A percentile compares a stretch with the other conserved stretches of the same genome.
Conservation (phyloP, 2,113 vertebrate genomes). For the Oreotragus oreotragus region DNA sequence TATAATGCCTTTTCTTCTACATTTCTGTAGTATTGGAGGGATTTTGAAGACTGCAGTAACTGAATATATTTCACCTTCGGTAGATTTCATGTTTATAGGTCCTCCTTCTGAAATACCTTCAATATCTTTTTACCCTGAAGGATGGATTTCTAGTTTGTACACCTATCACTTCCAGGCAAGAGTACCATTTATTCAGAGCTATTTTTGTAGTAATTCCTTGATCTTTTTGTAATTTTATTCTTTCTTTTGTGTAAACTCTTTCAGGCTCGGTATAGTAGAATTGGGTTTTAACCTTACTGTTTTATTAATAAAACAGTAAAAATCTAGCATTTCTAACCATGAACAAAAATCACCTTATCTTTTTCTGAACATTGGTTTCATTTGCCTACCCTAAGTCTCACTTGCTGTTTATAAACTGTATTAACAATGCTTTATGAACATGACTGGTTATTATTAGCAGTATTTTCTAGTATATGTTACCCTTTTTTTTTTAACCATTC, state of each 20-base stretch:
- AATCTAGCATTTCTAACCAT: background rate
- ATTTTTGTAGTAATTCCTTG: background rate
- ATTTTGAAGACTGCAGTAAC: background rate
- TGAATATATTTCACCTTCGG: background rate
- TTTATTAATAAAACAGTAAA: background rate
- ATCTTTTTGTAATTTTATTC: background rate
- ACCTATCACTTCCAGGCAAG: background rate
- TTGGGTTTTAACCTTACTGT: background rate
- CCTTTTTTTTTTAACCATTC: background rate
- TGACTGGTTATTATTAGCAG: background rate
- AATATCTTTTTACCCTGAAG: background rate
- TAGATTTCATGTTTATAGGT: background rate
- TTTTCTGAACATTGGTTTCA: background rate
- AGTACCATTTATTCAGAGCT: background rate
- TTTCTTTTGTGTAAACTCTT: conserved; percentile 6
- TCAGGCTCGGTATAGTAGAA: background rate
- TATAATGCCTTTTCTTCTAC: background rate
- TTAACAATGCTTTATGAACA: background rate
- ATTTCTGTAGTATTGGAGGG: background rate
- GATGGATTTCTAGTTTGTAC: background rate
- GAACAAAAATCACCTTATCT: background rate
- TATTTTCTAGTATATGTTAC: background rate
- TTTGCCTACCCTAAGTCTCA: background rate
- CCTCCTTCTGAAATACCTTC: background rate
- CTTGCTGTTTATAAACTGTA: background rate